A percentile compares a stretch with the other conserved stretches of the same genome.
These are phyloP conservation scores for Leguminivora glycinivorella DNA, from an alignment of 1,140 invertebrate genomes.

Conservation along the genomic window DNA sequence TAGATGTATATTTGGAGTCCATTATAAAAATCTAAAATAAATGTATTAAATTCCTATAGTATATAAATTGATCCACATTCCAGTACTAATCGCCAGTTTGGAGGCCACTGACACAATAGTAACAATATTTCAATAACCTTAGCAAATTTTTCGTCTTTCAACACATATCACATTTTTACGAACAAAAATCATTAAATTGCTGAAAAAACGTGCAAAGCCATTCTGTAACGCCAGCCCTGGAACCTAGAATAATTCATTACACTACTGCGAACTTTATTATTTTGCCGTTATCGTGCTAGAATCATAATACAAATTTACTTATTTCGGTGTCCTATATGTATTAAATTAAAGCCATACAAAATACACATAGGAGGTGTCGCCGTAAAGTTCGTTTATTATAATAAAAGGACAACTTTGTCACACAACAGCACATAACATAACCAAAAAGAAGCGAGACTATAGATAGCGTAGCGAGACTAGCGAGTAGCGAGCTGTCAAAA, in stretches of 20 bases:
- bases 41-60: not conserved
- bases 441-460: too few relatives aligned
- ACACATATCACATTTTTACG: not conserved
- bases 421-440: not conserved
- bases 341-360: not conserved
- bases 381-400: not conserved
- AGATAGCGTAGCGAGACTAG: too few relatives aligned
- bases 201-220: not conserved
- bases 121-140: not conserved
- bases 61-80: too few relatives aligned
- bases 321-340: not conserved
- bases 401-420: not conserved
- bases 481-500: not conserved
- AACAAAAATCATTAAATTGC: not conserved
- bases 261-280: not conserved
- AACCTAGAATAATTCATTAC: not conserved
- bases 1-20: conserved; percentile 68
- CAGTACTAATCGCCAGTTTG: not conserved
- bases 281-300: not conserved
- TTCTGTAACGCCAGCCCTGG: not conserved
- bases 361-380: not conserved
- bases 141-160: not conserved
- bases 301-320: too few relatives aligned
- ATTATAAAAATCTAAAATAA: conserved; percentile 37
- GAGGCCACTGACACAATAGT: not conserved